Evolutionary conservation across 1,140 invertebrate genomes (phyloP).

Genomic region (Trachelipus rathkii): DNA sequence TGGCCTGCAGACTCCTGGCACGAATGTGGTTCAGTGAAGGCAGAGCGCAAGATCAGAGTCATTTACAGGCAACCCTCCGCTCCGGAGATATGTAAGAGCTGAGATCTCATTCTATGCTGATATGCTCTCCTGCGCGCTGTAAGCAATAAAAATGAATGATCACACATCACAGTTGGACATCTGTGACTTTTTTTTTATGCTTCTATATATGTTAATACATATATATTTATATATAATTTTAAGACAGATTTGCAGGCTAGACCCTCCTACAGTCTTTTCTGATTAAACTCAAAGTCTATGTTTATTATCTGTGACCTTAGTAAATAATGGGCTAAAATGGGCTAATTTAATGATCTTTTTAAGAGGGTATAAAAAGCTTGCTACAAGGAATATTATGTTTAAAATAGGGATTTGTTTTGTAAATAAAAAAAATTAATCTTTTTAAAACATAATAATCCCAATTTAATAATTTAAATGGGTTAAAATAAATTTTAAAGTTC

Average conservation of each 20-base stretch:
- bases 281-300: background rate
- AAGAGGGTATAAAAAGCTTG: background rate
- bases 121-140: background rate
- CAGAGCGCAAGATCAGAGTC: constrained; percentile 4
- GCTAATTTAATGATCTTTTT: background rate
- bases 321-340: too few relatives aligned
- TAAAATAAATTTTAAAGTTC: too few relatives aligned
- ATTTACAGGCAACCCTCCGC: background rate
- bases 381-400: background rate
- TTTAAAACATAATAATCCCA: too few relatives aligned
- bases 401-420: background rate
- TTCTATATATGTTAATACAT: background rate
- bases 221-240: background rate
- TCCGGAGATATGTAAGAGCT: background rate
- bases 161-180: background rate
- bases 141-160: background rate
- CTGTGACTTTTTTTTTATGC: background rate
- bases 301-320: constrained; percentile 1
- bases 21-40: constrained; percentile 11
- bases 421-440: too few relatives aligned
- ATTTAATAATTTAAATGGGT: too few relatives aligned
- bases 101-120: constrained; percentile 1
- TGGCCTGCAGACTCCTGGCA: background rate
- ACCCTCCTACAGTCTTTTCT: background rate
- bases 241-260: background rate